phyloP scores from a whole-genome alignment of 1,140 invertebrate genomes.

The Hormaphis cornu region DNA sequence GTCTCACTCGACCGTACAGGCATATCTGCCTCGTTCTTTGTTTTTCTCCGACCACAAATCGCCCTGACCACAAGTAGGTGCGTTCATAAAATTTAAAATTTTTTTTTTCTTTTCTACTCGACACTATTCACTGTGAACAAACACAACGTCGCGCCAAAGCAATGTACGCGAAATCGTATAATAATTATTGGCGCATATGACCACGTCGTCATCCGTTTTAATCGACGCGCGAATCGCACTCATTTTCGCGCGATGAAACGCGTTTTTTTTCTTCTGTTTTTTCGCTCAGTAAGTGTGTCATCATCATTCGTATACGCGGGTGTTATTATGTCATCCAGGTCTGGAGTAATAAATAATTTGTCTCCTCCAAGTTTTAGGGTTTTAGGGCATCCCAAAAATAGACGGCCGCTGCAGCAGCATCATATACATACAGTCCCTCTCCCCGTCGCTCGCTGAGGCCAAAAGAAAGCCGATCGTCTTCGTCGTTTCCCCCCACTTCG shows the following conservation, averaged over 20 bases:
- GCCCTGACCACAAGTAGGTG: neutral
- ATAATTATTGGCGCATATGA: neutral
- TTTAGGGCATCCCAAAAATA: conserved; percentile 30
- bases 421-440: conserved; percentile 27
- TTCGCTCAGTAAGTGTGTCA: conserved; percentile 25
- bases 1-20: neutral
- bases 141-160: too few species aligned
- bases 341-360: conserved; percentile 23
- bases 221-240: neutral
- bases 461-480: conserved; percentile 30
- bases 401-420: too few species aligned
- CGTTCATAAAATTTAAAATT: neutral
- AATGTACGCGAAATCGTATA: too few species aligned
- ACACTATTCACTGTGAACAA: neutral
- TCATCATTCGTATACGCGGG: neutral
- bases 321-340: conserved; percentile 24
- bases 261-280: neutral
- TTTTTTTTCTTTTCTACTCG: too few species aligned
- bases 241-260: neutral
- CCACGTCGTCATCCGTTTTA: neutral
- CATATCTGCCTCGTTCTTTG: neutral
- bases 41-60: neutral
- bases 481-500: neutral
- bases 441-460: conserved; percentile 4
- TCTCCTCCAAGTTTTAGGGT: neutral